phyloP scores from a whole-genome alignment of 2,113 vertebrate genomes.

The Alouatta palliata region DNA sequence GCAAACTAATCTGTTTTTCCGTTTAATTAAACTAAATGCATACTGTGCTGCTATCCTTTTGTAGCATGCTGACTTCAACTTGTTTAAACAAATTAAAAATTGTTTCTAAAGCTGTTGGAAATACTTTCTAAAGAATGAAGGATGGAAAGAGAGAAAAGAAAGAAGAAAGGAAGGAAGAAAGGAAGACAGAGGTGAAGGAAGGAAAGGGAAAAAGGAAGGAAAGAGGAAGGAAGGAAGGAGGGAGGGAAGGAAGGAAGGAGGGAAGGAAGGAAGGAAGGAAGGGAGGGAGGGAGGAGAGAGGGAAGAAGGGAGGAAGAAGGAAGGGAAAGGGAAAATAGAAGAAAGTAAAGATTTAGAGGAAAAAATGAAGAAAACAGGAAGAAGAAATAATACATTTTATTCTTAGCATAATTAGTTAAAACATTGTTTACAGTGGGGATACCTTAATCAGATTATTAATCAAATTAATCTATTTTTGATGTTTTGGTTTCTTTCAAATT shows the following conservation, averaged over 20 bases:
- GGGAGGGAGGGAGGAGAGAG: neutral
- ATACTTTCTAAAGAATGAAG: neutral
- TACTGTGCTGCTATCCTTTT: neutral
- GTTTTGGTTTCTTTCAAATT: neutral
- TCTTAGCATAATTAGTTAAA: neutral
- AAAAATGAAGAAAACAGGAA: neutral
- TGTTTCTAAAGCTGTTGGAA: neutral
- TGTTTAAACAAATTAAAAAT: neutral
- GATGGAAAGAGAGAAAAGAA: neutral
- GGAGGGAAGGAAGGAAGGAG: fast-evolving
- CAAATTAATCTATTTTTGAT: neutral
- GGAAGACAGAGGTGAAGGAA: fast-evolving
- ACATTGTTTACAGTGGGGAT: neutral
- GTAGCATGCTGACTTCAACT: neutral
- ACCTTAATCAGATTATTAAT: neutral
- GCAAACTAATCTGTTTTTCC: neutral
- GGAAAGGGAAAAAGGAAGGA: neutral
- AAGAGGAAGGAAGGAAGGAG: neutral
- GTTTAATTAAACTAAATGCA: slow-evolving; percentile 21
- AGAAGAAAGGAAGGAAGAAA: neutral
- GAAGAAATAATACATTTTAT: neutral
- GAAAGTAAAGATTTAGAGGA: neutral
- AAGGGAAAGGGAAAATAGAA: neutral
- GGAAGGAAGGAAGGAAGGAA: neutral
- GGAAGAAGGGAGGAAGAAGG: neutral